Conservation (phyloP, 2,797 vertebrate species). For the Pagetopsis macropterus region DNA sequence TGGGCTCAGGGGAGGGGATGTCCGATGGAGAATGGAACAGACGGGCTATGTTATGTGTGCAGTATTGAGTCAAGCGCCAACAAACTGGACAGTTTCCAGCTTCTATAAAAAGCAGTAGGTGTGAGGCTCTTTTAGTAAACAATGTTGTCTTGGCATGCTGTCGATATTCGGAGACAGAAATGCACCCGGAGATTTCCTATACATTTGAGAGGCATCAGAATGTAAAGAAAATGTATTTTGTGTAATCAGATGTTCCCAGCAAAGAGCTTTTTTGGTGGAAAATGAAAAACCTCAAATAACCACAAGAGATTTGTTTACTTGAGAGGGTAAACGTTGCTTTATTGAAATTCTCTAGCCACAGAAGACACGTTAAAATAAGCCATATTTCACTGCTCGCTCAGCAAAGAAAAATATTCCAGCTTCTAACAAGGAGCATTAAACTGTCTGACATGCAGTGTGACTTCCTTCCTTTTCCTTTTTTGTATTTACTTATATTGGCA, state of each 20-base stretch:
- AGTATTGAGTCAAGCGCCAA: constrained; percentile 56
- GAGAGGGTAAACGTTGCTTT: not conserved
- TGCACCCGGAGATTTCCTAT: not conserved
- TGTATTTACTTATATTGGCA: not conserved
- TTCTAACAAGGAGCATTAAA: constrained; percentile 1
- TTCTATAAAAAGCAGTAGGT: constrained; percentile 34
- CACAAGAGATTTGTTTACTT: constrained; percentile 9
- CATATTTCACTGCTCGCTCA: constrained; percentile 24
- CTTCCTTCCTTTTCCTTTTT: not conserved
- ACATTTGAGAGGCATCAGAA: constrained; percentile 9
- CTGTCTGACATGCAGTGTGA: constrained; percentile 5
- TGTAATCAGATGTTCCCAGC: constrained; percentile 11
- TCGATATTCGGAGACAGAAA: constrained; percentile 33
- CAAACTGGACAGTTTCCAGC: constrained; percentile 50
- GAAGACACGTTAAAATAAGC: constrained; percentile 14
- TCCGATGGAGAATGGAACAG: constrained; percentile 56
- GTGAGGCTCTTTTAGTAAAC: constrained; percentile 27
- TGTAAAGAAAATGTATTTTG: not conserved
- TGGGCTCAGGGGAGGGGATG: constrained; percentile 20
- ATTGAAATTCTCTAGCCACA: not conserved
- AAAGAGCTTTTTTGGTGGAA: constrained; percentile 6
- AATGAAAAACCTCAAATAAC: not conserved
- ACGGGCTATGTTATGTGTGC: constrained; percentile 51
- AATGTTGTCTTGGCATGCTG: not conserved
- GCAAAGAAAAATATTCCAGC: constrained; percentile 9